Evolutionary conservation across 2,888 invertebrate genomes (phyloP), one percentile per base, ranked within the genome.

Genomic region (Nomada fucata): DNA sequence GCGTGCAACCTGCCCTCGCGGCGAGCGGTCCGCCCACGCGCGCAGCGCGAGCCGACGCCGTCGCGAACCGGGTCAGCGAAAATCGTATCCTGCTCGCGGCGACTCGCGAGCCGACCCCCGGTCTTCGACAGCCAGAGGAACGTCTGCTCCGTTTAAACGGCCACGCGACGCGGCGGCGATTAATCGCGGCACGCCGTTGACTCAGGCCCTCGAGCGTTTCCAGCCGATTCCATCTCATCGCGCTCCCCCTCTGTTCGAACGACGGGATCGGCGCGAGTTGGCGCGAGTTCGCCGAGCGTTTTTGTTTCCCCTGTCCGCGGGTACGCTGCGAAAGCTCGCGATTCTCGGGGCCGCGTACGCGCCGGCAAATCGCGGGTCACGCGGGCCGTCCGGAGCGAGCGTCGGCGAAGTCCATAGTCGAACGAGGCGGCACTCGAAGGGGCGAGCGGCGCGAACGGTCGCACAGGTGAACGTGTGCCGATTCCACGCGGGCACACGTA

Each of bases 341-440:
- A 15, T 53, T 20, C n/a, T n/a, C n/a, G n/a, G 53, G 9, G 18
- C n/a, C 10, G 53, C 15, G 55, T 55, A 57, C 71, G 47, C 71
- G n/a, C 26, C 44, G 59, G 53, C 59, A 52, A 59, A 47, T 63
- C 53, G 71, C 53, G 67, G 36, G 20, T 18, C 53, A 55, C 52
- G 57, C 63, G 59, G n/a, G 23, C 29, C 29, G 61, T 50, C 65
- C 70, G 82, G 85, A 87, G 75, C 75, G 86, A 87, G 86, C 85
- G 87, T 84, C 61, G 75, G 87, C 77, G 64, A 78, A 78, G 84
- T 0, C 23, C 1, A 1, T 23, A 77, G 84, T 79, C 68, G 86
- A 80, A 83, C 86, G 78, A 65, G 63, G 70, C 74, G 63, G 47
- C 23, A 42, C 72, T 26, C 36, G 42, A 23, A 18, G 29, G 20